Evolutionary conservation across 2,888 invertebrate species (phyloP), one percentile per base, ranked within the genome.

Genomic region (Ornithoptera priamus): DNA sequence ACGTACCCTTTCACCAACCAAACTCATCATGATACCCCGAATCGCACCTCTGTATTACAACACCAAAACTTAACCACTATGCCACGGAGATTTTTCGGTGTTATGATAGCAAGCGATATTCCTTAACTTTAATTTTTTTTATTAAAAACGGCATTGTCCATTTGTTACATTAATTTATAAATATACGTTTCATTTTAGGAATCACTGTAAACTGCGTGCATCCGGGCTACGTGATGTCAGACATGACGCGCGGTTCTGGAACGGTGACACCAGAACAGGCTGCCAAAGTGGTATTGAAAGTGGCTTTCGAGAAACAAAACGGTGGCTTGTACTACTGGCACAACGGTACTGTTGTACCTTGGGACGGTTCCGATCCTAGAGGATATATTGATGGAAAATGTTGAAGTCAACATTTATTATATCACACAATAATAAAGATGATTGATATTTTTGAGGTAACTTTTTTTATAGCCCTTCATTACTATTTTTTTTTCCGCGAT

Each of bases 181-280:
- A 50, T 50, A 18, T 2, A 50, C 15, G 50, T 50, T 50, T 53
- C 8, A 62, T 73, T 76, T 2, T 78, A 92, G 92, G 81, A 70
- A 84, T 91, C 64, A 68, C 63, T 10, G 90, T 89, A 0, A 90
- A 85, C 80, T 86, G 90, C 78, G 85, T 91, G 10, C 92, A 92
- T 65, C 92, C 92, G 0, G 92, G 92, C 36, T 92, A 92, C 75
- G 89, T 92, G 15, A 87, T 82, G 53, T 84, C 90, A 0, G 92
- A 91, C 68, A 92, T 92, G 92, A 92, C 91, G 0, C 79, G 75
- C 0, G 91, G 91, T 6, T 77, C 76, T 0, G 92, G 92, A 0
- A 75, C 79, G 22, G 77, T 89, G 15, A 75, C 80, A 0, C 82
- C 91, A 1, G 83, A 79, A 6, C 75, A 81, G 18, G 92, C 85